Evolutionary conservation across 2,888 invertebrate species (phyloP).

Genomic region (Oeneis ivallda): DNA sequence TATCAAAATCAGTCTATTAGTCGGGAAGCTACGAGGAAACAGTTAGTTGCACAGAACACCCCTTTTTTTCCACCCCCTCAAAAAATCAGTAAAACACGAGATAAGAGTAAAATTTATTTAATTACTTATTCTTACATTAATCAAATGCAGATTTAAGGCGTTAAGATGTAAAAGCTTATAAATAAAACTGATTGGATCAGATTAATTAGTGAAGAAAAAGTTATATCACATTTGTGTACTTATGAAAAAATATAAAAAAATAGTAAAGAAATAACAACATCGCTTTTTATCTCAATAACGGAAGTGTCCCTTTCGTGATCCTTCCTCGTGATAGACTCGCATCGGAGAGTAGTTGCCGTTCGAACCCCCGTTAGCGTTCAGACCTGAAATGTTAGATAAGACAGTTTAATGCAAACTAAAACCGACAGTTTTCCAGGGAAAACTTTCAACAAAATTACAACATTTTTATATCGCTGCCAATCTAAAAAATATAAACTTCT

Average conservation of each 20-base stretch:
- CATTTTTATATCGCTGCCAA: too few relatives aligned
- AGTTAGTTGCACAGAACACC: too few relatives aligned
- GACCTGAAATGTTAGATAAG: constrained; percentile 68
- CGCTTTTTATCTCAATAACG: constrained; percentile 83
- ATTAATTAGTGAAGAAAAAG: constrained; percentile 58
- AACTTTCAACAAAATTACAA: too few relatives aligned
- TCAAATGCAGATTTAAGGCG: constrained; percentile 47
- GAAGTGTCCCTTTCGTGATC: constrained; percentile 90
- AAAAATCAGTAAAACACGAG: constrained; percentile 19
- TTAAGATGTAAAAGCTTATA: constrained; percentile 43
- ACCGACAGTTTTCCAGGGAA: too few relatives aligned
- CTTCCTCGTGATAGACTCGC: constrained; percentile 90
- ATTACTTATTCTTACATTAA: constrained; percentile 45
- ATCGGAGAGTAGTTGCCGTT: constrained; percentile 90
- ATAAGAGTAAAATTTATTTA: constrained; percentile 39
- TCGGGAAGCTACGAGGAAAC: too few relatives aligned
- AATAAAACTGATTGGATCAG: constrained; percentile 46
- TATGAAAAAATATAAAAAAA: constrained; percentile 40
- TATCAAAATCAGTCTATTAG: too few relatives aligned
- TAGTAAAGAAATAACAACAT: constrained; percentile 21
- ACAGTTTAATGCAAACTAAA: neutral
- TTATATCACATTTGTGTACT: constrained; percentile 70
- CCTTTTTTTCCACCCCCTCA: too few relatives aligned
- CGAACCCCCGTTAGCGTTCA: constrained; percentile 81
- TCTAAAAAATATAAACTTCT: too few relatives aligned